Evolutionary conservation across 2,888 invertebrate genomes (phyloP).

Genomic region (Rhodophaea formosa): DNA sequence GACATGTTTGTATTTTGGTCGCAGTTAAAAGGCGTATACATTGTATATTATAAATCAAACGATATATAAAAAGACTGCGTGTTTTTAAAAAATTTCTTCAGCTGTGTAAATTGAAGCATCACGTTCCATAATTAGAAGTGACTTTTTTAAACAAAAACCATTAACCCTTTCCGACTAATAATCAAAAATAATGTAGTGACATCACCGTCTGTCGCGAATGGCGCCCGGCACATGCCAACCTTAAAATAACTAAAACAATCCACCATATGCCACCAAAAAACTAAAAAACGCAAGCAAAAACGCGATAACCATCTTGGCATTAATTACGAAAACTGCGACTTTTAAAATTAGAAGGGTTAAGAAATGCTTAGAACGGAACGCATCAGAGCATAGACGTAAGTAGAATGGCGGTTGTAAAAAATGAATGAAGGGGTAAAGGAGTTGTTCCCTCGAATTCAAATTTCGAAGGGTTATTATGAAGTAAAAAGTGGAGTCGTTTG

Average conservation of each 20-base stretch:
- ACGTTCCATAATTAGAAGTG: conserved; percentile 44
- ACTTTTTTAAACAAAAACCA: conserved; percentile 45
- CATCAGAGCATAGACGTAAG: conserved; percentile 51
- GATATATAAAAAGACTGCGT: not conserved
- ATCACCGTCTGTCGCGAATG: conserved; percentile 74
- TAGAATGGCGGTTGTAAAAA: conserved; percentile 46
- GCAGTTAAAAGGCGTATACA: not conserved
- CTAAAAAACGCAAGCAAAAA: conserved; percentile 38
- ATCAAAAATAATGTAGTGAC: conserved; percentile 69
- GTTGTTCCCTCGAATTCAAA: conserved; percentile 57
- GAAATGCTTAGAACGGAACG: conserved; percentile 38
- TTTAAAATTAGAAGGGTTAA: conserved; percentile 52
- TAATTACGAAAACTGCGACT: conserved; percentile 42
- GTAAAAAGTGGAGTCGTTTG: conserved; percentile 62
- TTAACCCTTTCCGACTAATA: conserved; percentile 61
- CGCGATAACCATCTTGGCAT: conserved; percentile 51
- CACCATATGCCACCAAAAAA: conserved; percentile 56
- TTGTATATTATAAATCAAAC: not conserved
- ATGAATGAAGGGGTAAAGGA: conserved; percentile 59
- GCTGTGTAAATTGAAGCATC: conserved; percentile 36
- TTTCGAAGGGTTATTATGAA: conserved; percentile 60
- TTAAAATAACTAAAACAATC: conserved; percentile 70
- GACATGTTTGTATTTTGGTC: too few relatives aligned
- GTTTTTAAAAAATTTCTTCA: conserved; percentile 23
- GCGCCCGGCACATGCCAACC: conserved; percentile 68